Conservation (phyloP, 2,113 vertebrate species). For the Cathartes aura region DNA sequence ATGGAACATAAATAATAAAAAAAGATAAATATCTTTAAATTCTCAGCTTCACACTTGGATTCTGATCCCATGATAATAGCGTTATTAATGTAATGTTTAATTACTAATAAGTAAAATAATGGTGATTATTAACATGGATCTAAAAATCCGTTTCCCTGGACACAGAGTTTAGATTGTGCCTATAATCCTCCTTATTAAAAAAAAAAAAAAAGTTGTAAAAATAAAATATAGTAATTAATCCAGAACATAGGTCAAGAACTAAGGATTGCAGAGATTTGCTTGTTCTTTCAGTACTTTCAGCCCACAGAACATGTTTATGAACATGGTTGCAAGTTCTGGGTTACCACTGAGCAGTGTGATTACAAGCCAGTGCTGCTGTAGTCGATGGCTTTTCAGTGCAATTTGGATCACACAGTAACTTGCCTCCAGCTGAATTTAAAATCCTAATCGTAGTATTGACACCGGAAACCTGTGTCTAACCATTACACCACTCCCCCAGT, state of each 20-base stretch:
- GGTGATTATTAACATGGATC: not conserved
- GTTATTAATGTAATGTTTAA: slow-evolving; percentile 32
- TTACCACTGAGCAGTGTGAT: not conserved
- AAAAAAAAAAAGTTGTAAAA: not conserved
- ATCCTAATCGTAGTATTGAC: not conserved
- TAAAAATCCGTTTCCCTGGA: not conserved
- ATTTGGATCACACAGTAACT: slow-evolving; percentile 7
- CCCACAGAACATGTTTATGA: not conserved
- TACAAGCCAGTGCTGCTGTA: not conserved
- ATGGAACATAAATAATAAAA: slow-evolving; percentile 22
- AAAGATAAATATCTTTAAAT: slow-evolving; percentile 10
- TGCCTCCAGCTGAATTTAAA: slow-evolving; percentile 21
- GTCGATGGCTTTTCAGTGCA: not conserved
- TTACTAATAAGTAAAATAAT: slow-evolving; percentile 28
- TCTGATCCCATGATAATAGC: not conserved
- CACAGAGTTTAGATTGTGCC: not conserved
- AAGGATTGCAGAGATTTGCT: not conserved
- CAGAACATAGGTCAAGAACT: not conserved
- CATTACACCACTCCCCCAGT: not conserved
- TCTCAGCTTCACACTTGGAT: not conserved
- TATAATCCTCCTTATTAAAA: not conserved
- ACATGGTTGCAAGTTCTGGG: not conserved
- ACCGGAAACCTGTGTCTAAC: not conserved
- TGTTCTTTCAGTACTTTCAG: not conserved
- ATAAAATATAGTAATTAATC: not conserved